Conservation (phyloP, 2,797 vertebrate species). For the Mycteria americana region DNA sequence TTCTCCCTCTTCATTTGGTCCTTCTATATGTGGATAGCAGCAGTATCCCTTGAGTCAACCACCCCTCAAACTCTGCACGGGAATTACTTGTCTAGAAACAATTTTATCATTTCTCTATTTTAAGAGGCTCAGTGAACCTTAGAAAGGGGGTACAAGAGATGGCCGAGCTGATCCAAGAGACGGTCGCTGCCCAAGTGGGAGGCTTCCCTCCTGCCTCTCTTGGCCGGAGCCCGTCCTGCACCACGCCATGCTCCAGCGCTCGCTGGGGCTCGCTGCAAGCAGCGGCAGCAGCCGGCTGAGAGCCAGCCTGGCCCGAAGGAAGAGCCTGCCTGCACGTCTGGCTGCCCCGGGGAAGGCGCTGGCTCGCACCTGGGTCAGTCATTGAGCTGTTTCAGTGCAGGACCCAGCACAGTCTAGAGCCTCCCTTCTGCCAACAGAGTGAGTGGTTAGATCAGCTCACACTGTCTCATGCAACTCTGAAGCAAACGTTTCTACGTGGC, state of each 20-base stretch:
- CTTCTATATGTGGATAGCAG: background rate
- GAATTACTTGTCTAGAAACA: background rate
- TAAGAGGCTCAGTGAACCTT: background rate
- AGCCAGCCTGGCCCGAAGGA: background rate
- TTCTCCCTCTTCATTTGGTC: background rate
- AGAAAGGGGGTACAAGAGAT: background rate
- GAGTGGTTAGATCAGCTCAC: background rate
- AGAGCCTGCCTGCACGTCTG: background rate
- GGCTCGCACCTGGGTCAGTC: background rate
- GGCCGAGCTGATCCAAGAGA: background rate
- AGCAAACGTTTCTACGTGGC: background rate
- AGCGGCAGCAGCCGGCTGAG: accelerated
- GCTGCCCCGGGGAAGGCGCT: background rate
- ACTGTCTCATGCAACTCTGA: background rate
- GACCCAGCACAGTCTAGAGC: background rate
- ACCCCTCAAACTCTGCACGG: background rate
- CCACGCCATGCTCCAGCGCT: accelerated
- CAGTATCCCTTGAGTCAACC: background rate
- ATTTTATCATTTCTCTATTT: background rate
- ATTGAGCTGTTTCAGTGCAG: background rate
- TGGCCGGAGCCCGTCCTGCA: background rate
- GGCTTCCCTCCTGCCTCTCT: background rate
- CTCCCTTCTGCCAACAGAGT: background rate
- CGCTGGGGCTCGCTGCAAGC: background rate
- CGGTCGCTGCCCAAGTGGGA: accelerated